Evolutionary conservation across 2,797 vertebrate genomes (phyloP).

Genomic region (Lepilemur ruficaudatus): DNA sequence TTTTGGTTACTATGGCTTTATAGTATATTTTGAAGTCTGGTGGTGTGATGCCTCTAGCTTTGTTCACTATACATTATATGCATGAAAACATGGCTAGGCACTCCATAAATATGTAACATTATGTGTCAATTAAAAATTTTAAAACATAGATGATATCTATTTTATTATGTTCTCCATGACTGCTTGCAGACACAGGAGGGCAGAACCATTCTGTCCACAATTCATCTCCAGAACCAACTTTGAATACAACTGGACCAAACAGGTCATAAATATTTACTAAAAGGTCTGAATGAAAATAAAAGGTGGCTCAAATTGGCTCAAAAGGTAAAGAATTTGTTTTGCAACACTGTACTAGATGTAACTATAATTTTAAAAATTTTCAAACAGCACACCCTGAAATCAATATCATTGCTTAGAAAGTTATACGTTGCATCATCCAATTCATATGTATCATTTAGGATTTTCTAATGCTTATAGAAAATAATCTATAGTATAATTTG

Average conservation of each 20-base stretch:
- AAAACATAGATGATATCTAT: not conserved
- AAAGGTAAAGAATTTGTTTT: not conserved
- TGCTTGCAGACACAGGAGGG: not conserved
- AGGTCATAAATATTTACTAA: not conserved
- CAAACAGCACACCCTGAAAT: not conserved
- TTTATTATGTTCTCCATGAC: not conserved
- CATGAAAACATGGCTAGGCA: no score
- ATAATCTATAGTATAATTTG: not conserved
- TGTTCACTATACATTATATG: no score
- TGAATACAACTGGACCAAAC: not conserved
- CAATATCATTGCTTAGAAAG: not conserved
- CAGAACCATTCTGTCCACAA: not conserved
- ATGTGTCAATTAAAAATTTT: no score
- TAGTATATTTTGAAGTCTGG: no score
- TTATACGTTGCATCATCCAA: not conserved
- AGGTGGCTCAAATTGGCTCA: not conserved
- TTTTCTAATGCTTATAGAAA: not conserved
- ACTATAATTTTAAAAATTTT: not conserved
- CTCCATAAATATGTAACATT: no score
- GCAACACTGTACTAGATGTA: not conserved
- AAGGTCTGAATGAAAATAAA: not conserved
- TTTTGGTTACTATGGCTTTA: no score
- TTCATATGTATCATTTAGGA: not conserved
- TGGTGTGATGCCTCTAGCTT: no score
- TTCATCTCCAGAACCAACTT: constrained; percentile 10